Evolutionary conservation across 2,113 vertebrate species (phyloP).

Genomic region (Mesembrinibis cayennensis): DNA sequence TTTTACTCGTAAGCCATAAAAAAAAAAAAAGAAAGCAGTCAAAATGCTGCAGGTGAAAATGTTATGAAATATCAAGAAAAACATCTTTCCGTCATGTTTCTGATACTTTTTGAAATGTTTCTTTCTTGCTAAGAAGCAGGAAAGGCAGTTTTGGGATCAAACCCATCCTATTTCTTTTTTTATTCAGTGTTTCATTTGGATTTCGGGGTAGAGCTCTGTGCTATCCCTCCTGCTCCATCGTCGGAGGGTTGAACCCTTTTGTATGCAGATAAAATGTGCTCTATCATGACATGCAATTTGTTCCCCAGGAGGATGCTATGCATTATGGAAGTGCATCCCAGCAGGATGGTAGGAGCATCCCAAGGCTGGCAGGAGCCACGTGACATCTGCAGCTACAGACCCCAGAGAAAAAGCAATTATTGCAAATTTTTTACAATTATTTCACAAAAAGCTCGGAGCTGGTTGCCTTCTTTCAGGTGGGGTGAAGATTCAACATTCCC

Average conservation of each 20-base stretch:
- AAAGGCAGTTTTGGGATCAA: background rate
- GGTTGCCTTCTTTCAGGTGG: background rate
- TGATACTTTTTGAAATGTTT: background rate
- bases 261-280: background rate
- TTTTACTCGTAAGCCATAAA: background rate
- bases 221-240: background rate
- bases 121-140: background rate
- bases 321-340: background rate
- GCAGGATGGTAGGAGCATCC: background rate
- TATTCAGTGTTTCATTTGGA: background rate
- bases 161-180: too few relatives aligned
- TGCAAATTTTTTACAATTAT: rapidly evolving
- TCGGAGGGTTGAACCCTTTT: background rate
- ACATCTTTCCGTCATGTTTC: slow-evolving; percentile 42
- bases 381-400: background rate
- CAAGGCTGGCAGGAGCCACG: background rate
- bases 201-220: background rate
- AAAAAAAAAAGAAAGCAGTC: background rate
- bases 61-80: slow-evolving; percentile 57
- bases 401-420: rapidly evolving
- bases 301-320: background rate
- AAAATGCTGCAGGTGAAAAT: slow-evolving; percentile 30
- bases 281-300: rapidly evolving
- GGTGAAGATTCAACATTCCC: background rate
- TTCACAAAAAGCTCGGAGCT: background rate